phyloP scores from a whole-genome alignment of 2,888 invertebrate genomes.

The Drosophila neotestacea region DNA sequence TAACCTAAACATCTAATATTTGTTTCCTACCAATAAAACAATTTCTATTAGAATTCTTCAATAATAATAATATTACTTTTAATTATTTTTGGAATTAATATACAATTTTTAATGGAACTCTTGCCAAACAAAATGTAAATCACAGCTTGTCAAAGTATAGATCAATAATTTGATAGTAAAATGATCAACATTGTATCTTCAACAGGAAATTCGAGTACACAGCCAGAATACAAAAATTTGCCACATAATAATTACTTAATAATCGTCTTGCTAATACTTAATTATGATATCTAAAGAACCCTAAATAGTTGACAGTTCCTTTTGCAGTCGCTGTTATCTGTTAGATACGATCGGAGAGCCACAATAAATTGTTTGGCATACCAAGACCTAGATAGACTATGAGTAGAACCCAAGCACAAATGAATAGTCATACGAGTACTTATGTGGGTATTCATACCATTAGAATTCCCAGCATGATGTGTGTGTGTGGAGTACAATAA shows the following conservation, averaged over 20 bases:
- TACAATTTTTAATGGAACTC: too few species aligned
- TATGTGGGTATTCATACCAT: conserved; percentile 27
- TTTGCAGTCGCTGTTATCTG: conserved; percentile 8
- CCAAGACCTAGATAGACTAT: conserved; percentile 46
- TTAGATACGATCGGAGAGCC: conserved; percentile 34
- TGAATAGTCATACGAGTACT: neutral
- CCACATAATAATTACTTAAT: conserved; percentile 5
- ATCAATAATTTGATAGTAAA: neutral
- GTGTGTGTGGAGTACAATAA: conserved; percentile 8
- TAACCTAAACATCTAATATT: too few species aligned
- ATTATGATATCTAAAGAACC: conserved; percentile 14
- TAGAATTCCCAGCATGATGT: conserved; percentile 64
- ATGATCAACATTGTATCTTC: neutral
- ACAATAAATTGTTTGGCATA: conserved; percentile 43
- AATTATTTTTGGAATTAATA: too few species aligned
- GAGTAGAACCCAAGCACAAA: neutral
- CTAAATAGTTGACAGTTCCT: neutral
- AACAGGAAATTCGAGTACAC: neutral
- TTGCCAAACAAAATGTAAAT: too few species aligned
- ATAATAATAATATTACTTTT: too few species aligned
- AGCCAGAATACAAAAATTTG: neutral
- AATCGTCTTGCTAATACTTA: conserved; percentile 8
- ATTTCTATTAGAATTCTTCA: too few species aligned
- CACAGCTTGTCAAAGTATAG: neutral
- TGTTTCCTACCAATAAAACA: too few species aligned